Conservation (phyloP, 2,888 invertebrate species). For the Sinotaia quadrata region DNA sequence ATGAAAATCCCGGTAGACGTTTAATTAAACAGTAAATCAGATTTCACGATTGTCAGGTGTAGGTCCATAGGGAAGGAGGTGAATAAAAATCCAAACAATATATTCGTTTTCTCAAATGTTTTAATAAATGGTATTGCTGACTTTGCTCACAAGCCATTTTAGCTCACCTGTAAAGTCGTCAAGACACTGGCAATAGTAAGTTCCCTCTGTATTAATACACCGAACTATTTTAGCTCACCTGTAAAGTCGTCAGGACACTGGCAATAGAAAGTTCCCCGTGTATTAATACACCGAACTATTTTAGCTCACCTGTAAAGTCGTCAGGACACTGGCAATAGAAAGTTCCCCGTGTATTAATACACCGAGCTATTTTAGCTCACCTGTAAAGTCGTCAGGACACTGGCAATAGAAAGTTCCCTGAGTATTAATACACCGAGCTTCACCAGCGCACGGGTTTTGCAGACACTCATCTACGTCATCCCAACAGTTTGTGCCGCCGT, state of each 20-base stretch:
- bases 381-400: slow-evolving; percentile 15
- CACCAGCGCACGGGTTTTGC: background rate
- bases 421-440: slow-evolving; percentile 4
- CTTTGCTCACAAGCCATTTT: too few relatives aligned
- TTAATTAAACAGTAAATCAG: too few relatives aligned
- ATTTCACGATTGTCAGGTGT: too few relatives aligned
- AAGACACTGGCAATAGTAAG: slow-evolving; percentile 43
- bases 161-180: slow-evolving; percentile 38
- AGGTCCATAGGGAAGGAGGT: too few relatives aligned
- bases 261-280: slow-evolving; percentile 39
- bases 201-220: slow-evolving; percentile 40
- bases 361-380: slow-evolving; percentile 25
- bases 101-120: too few relatives aligned
- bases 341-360: background rate
- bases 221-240: slow-evolving; percentile 35
- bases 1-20: too few relatives aligned
- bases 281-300: slow-evolving; percentile 43
- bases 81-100: too few relatives aligned
- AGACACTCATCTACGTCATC: slow-evolving; percentile 24
- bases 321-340: slow-evolving; percentile 13
- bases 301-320: slow-evolving; percentile 13
- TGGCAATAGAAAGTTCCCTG: slow-evolving; percentile 6
- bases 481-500: slow-evolving; percentile 22
- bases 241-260: slow-evolving; percentile 37
- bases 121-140: too few relatives aligned